A percentile compares a stretch with the other conserved stretches of the same genome.
These are phyloP conservation scores for Hirtodrosophila histrioides DNA, from an alignment of 2,888 invertebrate genomes.

Conservation along the genomic window DNA sequence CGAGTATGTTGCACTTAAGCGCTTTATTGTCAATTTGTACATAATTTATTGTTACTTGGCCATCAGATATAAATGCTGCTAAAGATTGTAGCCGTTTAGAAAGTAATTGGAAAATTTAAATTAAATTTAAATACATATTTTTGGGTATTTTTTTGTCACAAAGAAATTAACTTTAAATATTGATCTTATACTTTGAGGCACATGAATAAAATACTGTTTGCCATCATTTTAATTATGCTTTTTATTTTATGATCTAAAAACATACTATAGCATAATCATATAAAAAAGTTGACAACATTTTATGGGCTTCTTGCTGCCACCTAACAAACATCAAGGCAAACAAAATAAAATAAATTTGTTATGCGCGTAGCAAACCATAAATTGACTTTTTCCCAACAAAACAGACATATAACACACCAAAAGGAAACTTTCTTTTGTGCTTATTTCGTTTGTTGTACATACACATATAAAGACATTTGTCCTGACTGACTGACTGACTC, in stretches of 20 bases:
- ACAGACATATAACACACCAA: slow-evolving; percentile 37
- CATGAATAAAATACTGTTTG: too few relatives aligned
- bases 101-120: too few relatives aligned
- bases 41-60: too few relatives aligned
- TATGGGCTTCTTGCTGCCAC: slow-evolving; percentile 27
- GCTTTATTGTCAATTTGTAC: slow-evolving; percentile 13
- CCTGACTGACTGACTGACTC: background rate
- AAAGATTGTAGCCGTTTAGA: too few relatives aligned
- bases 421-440: slow-evolving; percentile 45
- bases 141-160: too few relatives aligned
- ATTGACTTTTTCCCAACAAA: slow-evolving; percentile 58
- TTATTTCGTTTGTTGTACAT: slow-evolving; percentile 6
- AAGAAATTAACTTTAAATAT: too few relatives aligned
- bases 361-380: slow-evolving; percentile 68
- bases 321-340: slow-evolving; percentile 30
- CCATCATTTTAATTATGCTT: slow-evolving; percentile 46
- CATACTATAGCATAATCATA: slow-evolving; percentile 35
- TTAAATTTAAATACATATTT: too few relatives aligned
- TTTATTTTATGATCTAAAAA: slow-evolving; percentile 37
- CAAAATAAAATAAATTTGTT: slow-evolving; percentile 58
- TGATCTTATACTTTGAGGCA: too few relatives aligned
- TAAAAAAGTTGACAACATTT: slow-evolving; percentile 28
- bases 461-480: slow-evolving; percentile 1
- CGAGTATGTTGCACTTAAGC: slow-evolving; percentile 1
- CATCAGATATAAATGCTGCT: too few relatives aligned